Evolutionary conservation across 2,888 invertebrate genomes (phyloP), one percentile per base, ranked within the genome.

Genomic region (Polia nebulosa): DNA sequence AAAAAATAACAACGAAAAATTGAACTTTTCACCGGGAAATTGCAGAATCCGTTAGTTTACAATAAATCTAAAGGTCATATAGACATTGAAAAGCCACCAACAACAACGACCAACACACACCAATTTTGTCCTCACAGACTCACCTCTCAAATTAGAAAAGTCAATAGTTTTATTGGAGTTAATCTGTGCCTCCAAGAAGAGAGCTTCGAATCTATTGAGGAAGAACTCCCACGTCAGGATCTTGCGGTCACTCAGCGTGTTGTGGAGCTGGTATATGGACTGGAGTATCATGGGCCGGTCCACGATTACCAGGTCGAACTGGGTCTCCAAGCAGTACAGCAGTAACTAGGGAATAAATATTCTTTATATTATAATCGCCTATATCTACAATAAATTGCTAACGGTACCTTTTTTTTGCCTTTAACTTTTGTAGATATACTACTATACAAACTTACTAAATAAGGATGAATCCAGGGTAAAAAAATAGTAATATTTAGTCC

Each of bases 201-300:
- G 94, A 0, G 99, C 98, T 89, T 99, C 99, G 90, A 99, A 99
- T 17, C 95, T 85, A 90, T 99, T 98, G 29, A 99, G 96, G 92
- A 99, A 99, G 96, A 99, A 99, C 78, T 99, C 99, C 99, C 99
- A 99, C 0, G 98, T 97, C 20, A 99, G 96, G 70, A 99, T 98
- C 85, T 97, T 97, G 53, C 99, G 96, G 91, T 99, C 98, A 82
- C 98, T 98, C 36, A 99, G 96, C 3, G 98, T 98, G 90, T 99
- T 99, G 90, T 99, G 98, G 8, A 99, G 96, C 90, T 99, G 98
- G 91, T 99, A 99, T 62, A 99, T 96, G 2, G 99, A 98, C 91
- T 99, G 99, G 47, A 99, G 96, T 36, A 99, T 98, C 97, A 99
- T 98, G 0, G 99, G 99, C 47, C 99, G 97, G 93, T 99, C 99